Evolutionary conservation across 92 coral and sea anemone genomes (phyloP).

Genomic region (Blastomussa wellsi): DNA sequence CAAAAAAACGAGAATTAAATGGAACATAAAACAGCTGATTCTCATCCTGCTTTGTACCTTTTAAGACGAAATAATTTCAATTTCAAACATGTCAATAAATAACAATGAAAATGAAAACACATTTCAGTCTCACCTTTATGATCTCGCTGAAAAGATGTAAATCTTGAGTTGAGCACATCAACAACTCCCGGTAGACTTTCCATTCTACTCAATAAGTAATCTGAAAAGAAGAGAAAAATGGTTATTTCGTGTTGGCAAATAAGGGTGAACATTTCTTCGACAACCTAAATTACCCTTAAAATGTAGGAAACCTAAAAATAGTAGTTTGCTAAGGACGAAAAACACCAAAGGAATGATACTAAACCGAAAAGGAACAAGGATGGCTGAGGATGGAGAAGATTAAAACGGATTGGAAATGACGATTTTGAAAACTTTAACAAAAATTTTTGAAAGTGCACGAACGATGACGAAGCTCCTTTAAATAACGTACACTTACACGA

Average conservation of each 20-base stretch:
- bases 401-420: too few species aligned
- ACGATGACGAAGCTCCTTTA: too few species aligned
- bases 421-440: too few species aligned
- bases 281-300: too few species aligned
- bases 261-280: not conserved
- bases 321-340: too few species aligned
- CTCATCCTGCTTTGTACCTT: not conserved
- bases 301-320: too few species aligned
- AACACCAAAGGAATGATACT: too few species aligned
- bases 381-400: too few species aligned
- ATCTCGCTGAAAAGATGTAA: slow-evolving; percentile 60
- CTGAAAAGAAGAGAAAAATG: slow-evolving; percentile 42
- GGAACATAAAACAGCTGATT: not conserved
- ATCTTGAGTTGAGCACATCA: slow-evolving; percentile 63
- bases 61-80: not conserved
- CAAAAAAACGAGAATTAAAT: not conserved
- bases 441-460: too few species aligned
- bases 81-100: not conserved
- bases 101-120: not conserved
- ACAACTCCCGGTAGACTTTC: slow-evolving; percentile 63
- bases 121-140: slow-evolving; percentile 54
- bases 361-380: too few species aligned
- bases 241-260: not conserved
- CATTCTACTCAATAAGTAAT: slow-evolving; percentile 79
- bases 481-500: too few species aligned